Evolutionary conservation across 64 coral and sea anemone species (phyloP), one percentile per base, ranked within the genome.

Genomic region (Platygyra sinensis): DNA sequence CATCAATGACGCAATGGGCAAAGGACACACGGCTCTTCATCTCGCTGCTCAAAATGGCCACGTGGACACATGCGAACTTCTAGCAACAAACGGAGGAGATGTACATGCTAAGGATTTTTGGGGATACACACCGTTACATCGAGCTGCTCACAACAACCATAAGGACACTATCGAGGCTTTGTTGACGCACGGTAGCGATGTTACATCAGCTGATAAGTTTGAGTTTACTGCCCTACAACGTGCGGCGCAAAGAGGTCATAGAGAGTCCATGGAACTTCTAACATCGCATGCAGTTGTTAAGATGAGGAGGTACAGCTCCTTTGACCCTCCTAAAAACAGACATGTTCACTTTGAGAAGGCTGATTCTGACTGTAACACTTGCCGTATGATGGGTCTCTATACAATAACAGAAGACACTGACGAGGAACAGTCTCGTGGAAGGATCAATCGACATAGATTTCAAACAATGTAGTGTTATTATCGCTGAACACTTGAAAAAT

Each of bases 1-100:
- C 16, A 83, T 88, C 19, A 80, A 96, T 69, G 46, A 79, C 46
- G 7, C 76, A 10, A 93, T 88, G 86, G 57, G 54, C 9, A 89
- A 80, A 64, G 77, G 82, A 28, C 94, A 75, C 32, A 93, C 90
- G 8, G 91, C 94, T 4, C 50, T 96, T 42, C 94, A 93, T 73
- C 86, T 96, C n/a, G 91, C 87, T 15, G 90, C 94, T 22, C 94
- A 96, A 51, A 96, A 96, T 71, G 94, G 94, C 22, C 87, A 96
- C 57, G 49, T 57, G 18, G 22, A 90, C 60, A 92, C 92, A 51
- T 76, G 89, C 31, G 80, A 89, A 36, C 52, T 93, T 14, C 75
- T 96, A n/a, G 42, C 89, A 3, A 72, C 67, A 76, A 63, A 80
- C 27, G 94, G 94, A 27, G 85, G 86, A 20, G 82, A 96, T 5